These are phyloP conservation scores for Noctua pronuba DNA, from an alignment of 2,888 invertebrate species.

Conservation along the genomic window DNA sequence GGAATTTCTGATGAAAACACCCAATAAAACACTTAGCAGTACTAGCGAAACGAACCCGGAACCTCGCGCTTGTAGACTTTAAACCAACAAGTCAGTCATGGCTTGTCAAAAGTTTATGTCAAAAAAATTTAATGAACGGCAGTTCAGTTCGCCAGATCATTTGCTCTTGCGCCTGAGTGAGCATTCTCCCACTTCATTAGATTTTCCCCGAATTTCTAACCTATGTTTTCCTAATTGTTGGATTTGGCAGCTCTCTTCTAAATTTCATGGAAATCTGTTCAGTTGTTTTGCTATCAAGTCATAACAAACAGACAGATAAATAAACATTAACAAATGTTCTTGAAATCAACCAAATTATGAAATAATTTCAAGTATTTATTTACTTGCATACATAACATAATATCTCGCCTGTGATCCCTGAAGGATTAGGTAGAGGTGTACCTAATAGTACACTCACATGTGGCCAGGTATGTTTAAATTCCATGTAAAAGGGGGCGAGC, in stretches of 20 bases:
- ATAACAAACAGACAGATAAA: slow-evolving; percentile 33
- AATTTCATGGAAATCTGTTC: slow-evolving; percentile 14
- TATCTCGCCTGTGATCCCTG: not conserved
- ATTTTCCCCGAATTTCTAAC: not conserved
- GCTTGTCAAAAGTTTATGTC: slow-evolving; percentile 7
- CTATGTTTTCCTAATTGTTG: not conserved
- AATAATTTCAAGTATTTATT: slow-evolving; percentile 9
- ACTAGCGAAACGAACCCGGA: not conserved
- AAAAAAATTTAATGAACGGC: slow-evolving; percentile 2
- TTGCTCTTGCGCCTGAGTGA: slow-evolving; percentile 16
- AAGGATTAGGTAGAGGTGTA: not conserved
- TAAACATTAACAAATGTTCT: slow-evolving; percentile 20
- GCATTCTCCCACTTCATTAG: not conserved
- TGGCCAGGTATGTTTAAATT: no score
- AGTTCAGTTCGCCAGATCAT: not conserved
- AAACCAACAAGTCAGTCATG: not conserved
- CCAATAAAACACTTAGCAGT: not conserved
- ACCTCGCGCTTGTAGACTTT: not conserved
- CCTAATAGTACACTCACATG: no score
- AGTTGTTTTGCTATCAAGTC: not conserved
- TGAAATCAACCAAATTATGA: slow-evolving; percentile 6
- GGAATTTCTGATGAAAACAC: not conserved
- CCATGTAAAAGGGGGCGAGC: no score
- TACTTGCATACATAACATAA: not conserved
- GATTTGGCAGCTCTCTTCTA: slow-evolving; percentile 3